Base-by-base conservation (phyloP, 2,797 vertebrate species). In the Malacoctenus gilli region DNA sequence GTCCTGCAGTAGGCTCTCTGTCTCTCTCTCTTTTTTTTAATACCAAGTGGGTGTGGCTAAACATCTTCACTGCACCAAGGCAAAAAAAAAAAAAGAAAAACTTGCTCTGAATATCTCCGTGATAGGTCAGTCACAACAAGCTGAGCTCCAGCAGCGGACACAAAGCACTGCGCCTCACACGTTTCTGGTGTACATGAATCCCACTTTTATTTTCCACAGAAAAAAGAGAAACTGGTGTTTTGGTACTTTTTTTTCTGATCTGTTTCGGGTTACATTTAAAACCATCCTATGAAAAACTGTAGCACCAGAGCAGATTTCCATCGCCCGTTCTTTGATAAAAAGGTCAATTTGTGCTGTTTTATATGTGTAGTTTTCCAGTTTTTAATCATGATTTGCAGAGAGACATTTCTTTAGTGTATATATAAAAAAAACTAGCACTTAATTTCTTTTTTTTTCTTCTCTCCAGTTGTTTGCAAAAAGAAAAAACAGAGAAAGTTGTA, bases 231-330 rank as follows among this genome's bases (percentile, higher is more conserved):
- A 47, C 23, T 59, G 32, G n/a, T 34, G 44, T 58, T 67, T 23
- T 28, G 35, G 68, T 68, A 4, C n/a, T 36, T 36, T 70, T 64
- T 75, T 72, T 75, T 71, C 78, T 82, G 72, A 70, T 87, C 68
- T 62, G 66, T 80, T 77, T 84, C 50, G 80, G n/a, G 85, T 87
- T 87, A 92, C 85, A 89, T 83, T 89, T 86, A 85, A 87, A 90
- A 88, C 77, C 81, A 72, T 65, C 79, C 68, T 82, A 83, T 87
- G 85, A 83, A 91, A 91, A 91, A 90, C 84, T 77, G 83, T 91
- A 92, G 91, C 89, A 91, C 87, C 89, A 87, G 89, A 91, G 90
- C 88, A 89, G 81, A 73, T 87, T 84, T 77, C 65, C 65, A 73
- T 87, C 86, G 85, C 88, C 86, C 85, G 60, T 82, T 82, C 72